These are phyloP conservation scores for Rhagoletis zephyria DNA, from an alignment of 1,140 invertebrate genomes.

Conservation along the genomic window DNA sequence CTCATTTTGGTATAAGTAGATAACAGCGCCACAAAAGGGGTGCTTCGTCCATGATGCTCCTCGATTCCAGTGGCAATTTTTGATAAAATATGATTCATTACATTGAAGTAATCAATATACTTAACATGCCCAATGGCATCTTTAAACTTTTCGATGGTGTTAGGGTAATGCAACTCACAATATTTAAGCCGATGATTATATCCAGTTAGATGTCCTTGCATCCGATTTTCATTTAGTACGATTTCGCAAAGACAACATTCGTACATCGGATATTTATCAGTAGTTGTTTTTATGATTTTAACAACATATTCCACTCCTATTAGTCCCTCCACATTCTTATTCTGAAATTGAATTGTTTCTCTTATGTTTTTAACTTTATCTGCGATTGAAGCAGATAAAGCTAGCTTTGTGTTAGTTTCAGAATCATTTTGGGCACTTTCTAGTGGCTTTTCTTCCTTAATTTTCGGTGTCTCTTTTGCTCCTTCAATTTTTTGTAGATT, in stretches of 20 bases:
- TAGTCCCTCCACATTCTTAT: conserved; percentile 12
- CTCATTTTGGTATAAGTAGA: conserved; percentile 34
- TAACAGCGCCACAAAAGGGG: conserved; percentile 43
- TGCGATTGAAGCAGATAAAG: not conserved
- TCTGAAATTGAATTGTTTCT: not conserved
- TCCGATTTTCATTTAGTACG: conserved; percentile 14
- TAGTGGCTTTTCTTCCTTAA: not conserved
- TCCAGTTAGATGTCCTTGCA: conserved; percentile 55
- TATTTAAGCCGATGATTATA: conserved; percentile 56
- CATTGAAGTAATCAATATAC: conserved; percentile 37
- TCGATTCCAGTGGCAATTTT: conserved; percentile 54
- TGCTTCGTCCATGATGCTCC: conserved; percentile 54
- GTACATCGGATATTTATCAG: conserved; percentile 50
- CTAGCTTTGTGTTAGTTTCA: not conserved
- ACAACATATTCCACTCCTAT: conserved; percentile 58
- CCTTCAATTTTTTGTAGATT: not conserved
- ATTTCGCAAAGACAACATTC: conserved; percentile 57
- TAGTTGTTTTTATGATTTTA: conserved; percentile 50
- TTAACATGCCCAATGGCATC: conserved; percentile 22
- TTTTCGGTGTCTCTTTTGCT: not conserved
- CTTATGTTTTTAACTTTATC: conserved; percentile 13
- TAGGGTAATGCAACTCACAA: conserved; percentile 54
- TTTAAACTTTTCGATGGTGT: conserved; percentile 53
- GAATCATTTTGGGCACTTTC: not conserved
- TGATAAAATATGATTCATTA: conserved; percentile 41